These are phyloP conservation scores for Eptesicus fuscus DNA, from an alignment of 2,113 vertebrate species.

Conservation along the genomic window DNA sequence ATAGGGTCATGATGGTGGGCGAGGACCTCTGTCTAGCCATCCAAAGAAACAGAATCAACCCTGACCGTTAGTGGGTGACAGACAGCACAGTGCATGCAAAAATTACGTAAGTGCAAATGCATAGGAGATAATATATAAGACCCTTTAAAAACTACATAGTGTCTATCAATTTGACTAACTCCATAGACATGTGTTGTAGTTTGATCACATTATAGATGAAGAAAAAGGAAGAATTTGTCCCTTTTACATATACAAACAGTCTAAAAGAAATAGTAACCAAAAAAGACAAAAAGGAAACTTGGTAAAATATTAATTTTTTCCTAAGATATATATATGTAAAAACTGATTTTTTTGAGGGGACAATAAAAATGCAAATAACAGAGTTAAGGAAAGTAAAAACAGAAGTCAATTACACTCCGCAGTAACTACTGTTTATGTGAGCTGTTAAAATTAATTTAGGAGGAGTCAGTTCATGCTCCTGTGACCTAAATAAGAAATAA, in stretches of 20 bases:
- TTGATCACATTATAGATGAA: neutral
- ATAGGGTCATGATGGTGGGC: neutral
- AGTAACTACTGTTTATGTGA: neutral
- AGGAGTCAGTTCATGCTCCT: neutral
- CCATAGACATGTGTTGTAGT: neutral
- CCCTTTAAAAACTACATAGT: neutral
- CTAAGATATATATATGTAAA: neutral
- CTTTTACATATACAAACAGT: neutral
- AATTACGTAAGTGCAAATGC: neutral
- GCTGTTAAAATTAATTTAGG: constrained; percentile 3
- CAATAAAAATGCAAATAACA: constrained; percentile 10
- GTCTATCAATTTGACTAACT: neutral
- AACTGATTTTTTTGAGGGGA: neutral
- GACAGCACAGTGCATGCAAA: neutral
- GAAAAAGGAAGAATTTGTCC: neutral
- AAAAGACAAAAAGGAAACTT: neutral
- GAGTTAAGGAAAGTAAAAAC: neutral
- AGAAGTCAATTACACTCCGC: neutral
- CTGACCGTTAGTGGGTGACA: neutral
- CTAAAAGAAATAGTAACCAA: neutral
- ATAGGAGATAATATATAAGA: neutral
- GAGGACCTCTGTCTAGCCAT: neutral
- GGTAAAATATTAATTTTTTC: neutral
- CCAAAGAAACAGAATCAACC: neutral
- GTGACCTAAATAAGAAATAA: neutral